These are phyloP conservation scores for Capitella teleta DNA, from an alignment of 1,140 invertebrate species.

Conservation along the genomic window DNA sequence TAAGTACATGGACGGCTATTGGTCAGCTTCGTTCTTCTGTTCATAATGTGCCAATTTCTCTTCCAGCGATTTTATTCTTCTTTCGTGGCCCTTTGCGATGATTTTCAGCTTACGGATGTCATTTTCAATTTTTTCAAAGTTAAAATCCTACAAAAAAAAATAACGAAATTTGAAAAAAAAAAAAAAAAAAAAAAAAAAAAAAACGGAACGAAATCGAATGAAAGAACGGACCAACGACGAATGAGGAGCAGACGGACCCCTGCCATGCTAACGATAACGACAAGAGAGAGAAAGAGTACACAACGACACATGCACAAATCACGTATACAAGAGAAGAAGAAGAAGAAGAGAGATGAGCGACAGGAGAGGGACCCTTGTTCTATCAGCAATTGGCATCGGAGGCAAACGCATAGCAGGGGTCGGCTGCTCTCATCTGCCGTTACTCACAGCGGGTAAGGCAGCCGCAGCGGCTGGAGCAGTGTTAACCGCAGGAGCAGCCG, in stretches of 20 bases:
- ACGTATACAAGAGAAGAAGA: background rate
- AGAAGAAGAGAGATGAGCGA: background rate
- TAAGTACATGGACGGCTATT: background rate
- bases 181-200: background rate
- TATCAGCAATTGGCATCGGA: background rate
- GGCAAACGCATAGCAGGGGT: background rate
- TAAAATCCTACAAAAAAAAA: slow-evolving; percentile 6
- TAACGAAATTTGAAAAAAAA: background rate
- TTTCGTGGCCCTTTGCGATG: slow-evolving; percentile 43
- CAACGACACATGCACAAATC: background rate
- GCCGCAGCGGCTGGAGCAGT: slow-evolving; percentile 16
- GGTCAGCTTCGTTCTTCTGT: background rate
- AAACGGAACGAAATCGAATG: background rate
- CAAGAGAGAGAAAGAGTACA: background rate
- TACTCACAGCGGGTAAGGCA: slow-evolving; percentile 34
- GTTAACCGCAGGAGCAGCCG: background rate
- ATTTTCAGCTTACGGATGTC: slow-evolving; percentile 44
- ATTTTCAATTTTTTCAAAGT: slow-evolving; percentile 33
- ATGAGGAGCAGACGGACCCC: background rate
- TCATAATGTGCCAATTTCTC: slow-evolving; percentile 33
- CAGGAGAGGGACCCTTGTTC: background rate
- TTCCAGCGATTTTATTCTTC: slow-evolving; percentile 41
- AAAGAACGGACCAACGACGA: background rate
- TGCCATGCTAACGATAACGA: background rate
- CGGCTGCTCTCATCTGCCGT: background rate